phyloP scores from a whole-genome alignment of 2,888 invertebrate genomes.

The Sipha maydis region DNA sequence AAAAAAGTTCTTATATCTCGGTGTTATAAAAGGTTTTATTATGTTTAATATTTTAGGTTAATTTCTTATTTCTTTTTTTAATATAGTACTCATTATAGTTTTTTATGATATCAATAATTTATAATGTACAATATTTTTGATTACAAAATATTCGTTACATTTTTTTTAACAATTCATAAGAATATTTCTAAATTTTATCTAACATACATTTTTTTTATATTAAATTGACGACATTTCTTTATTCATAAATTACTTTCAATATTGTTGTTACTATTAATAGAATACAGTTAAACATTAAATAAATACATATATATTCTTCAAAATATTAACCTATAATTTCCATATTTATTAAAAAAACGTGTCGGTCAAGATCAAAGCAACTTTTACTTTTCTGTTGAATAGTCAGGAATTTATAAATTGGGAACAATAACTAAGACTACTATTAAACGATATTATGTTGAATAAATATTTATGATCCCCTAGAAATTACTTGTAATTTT shows the following conservation, averaged over 20 bases:
- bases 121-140: too few relatives aligned
- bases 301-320: not conserved
- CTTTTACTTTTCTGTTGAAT: not conserved
- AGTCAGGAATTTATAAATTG: not conserved
- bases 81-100: not conserved
- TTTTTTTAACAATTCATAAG: too few relatives aligned
- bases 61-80: not conserved
- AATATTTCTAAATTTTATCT: too few relatives aligned
- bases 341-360: not conserved
- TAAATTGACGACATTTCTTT: too few relatives aligned
- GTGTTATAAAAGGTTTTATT: not conserved
- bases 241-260: not conserved
- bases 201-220: too few relatives aligned
- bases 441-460: not conserved
- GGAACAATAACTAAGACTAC: not conserved
- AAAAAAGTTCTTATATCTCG: too few relatives aligned
- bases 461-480: not conserved
- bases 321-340: conserved; percentile 1
- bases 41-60: not conserved
- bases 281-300: not conserved
- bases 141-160: too few relatives aligned
- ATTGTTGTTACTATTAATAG: not conserved
- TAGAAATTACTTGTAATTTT: not conserved
- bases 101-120: too few relatives aligned
- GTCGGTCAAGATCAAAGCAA: not conserved